Base-by-base conservation (phyloP, 2,888 invertebrate species). In the Cataglyphis livida region DNA sequence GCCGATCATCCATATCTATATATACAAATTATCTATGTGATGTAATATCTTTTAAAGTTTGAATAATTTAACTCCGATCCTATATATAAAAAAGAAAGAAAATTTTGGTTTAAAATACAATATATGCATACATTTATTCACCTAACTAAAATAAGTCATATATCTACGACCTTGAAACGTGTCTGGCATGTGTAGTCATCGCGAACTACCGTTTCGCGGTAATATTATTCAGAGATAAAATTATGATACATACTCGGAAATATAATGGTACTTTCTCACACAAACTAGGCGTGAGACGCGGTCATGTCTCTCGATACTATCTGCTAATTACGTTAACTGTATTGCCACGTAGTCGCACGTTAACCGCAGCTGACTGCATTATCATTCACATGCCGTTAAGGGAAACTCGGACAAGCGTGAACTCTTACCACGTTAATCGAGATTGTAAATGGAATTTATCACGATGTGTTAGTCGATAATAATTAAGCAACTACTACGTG, bases 271-370 rank as follows among this genome's bases (percentile, higher is more conserved):
- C 28, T 28, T n/a, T 35, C 35, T 48, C 51, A 51, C 51, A 32
- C 44, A 12, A 78, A 78, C 59, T 35, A 71, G 70, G 78, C 71
- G 59, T 59, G 78, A 79, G 78, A 70, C 32, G 70, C 59, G 44
- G n/a, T 44, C 73, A 35, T 70, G 44, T 79, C 59, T 71, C 71
- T 25, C 32, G 78, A 79, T 79, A 44, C 35, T 79, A 79, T 79
- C 78, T 71, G 59, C 59, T 79, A 79, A 79, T 79, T 79, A 71
- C 44, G 59, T 71, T 79, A 79, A 79, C 78, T 59, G 71, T 78
- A 78, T 70, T 44, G 57, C 78, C 41, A 76, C 57, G 68, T 68
- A 68, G 70, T 21, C 68, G 59, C 71, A 59, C 66, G 71, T 79
- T 78, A 79, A 35, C 59, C 71, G 59, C 44, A 59, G 21, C 44